These are phyloP conservation scores for Melanargia galathea DNA, from an alignment of 2,888 invertebrate genomes.

Conservation along the genomic window DNA sequence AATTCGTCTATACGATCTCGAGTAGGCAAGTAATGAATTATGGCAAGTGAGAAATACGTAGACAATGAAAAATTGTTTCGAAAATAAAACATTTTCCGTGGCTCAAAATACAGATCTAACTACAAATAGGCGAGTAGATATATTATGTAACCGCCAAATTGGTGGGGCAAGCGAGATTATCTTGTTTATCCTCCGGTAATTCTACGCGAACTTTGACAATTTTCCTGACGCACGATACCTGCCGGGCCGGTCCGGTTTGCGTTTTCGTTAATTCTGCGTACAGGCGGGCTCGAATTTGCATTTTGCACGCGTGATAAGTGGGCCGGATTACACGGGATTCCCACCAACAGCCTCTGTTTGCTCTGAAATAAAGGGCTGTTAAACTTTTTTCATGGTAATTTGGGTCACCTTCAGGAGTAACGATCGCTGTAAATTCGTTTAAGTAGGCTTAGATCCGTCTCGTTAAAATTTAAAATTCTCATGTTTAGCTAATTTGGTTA, in stretches of 20 bases:
- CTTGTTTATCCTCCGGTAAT: conserved; percentile 66
- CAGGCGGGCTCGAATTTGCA: conserved; percentile 73
- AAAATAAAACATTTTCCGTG: background rate
- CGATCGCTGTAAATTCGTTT: conserved; percentile 78
- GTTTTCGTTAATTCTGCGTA: conserved; percentile 77
- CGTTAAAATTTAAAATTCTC: conserved; percentile 67
- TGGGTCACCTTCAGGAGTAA: conserved; percentile 79
- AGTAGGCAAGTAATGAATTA: background rate
- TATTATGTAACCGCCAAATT: conserved; percentile 18
- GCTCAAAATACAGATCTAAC: background rate
- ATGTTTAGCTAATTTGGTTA: conserved; percentile 46
- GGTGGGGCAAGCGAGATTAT: conserved; percentile 53
- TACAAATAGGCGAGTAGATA: background rate
- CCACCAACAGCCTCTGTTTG: conserved; percentile 79
- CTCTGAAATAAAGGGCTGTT: conserved; percentile 81
- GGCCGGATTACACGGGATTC: conserved; percentile 79
- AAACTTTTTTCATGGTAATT: conserved; percentile 81
- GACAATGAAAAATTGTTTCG: conserved; percentile 5
- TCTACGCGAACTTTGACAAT: conserved; percentile 75
- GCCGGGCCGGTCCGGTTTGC: conserved; percentile 43
- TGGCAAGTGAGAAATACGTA: conserved; percentile 1
- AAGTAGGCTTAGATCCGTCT: conserved; percentile 72
- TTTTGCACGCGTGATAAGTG: conserved; percentile 83
- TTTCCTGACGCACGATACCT: conserved; percentile 62
- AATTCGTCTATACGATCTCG: background rate